These are phyloP conservation scores for Allygus modestus DNA, from an alignment of 2,888 invertebrate genomes.

Conservation along the genomic window DNA sequence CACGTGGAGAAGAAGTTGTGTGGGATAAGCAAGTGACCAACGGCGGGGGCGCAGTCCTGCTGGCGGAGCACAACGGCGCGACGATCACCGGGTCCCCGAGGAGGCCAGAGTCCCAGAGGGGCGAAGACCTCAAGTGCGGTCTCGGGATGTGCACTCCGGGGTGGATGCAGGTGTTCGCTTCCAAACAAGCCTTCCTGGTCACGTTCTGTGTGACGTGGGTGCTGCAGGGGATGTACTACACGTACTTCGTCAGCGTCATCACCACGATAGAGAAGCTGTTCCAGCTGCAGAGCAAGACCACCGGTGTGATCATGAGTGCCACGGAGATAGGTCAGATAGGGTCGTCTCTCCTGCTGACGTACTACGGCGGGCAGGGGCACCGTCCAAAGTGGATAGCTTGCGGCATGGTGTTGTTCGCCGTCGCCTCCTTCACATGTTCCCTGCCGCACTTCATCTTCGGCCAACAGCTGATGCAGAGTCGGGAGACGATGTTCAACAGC, in stretches of 20 bases:
- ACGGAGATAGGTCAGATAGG: slow-evolving; percentile 96
- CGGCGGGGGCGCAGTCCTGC: slow-evolving; percentile 52
- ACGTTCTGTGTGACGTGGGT: slow-evolving; percentile 94
- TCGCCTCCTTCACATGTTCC: slow-evolving; percentile 91
- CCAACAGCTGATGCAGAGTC: slow-evolving; percentile 81
- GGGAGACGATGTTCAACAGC: slow-evolving; percentile 69
- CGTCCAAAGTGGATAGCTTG: slow-evolving; percentile 96
- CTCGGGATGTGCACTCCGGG: slow-evolving; percentile 87
- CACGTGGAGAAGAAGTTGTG: slow-evolving; percentile 49
- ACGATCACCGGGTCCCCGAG: slow-evolving; percentile 51
- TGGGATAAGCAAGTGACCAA: slow-evolving; percentile 58
- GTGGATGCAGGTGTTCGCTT: slow-evolving; percentile 88
- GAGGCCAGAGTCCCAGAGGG: slow-evolving; percentile 44
- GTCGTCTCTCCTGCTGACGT: slow-evolving; percentile 91
- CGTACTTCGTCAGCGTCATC: slow-evolving; percentile 95
- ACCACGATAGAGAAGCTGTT: slow-evolving; percentile 96
- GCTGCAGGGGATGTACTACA: slow-evolving; percentile 91
- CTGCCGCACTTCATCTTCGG: slow-evolving; percentile 93
- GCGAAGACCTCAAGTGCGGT: slow-evolving; percentile 83
- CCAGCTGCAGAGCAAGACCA: slow-evolving; percentile 94
- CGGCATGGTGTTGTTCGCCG: slow-evolving; percentile 91
- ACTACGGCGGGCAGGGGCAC: slow-evolving; percentile 94
- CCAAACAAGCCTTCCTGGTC: slow-evolving; percentile 92
- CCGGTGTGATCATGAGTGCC: slow-evolving; percentile 92
- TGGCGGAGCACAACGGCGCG: slow-evolving; percentile 54